Base-by-base conservation (phyloP, 2,888 invertebrate species). In the Abrostola triplasia region DNA sequence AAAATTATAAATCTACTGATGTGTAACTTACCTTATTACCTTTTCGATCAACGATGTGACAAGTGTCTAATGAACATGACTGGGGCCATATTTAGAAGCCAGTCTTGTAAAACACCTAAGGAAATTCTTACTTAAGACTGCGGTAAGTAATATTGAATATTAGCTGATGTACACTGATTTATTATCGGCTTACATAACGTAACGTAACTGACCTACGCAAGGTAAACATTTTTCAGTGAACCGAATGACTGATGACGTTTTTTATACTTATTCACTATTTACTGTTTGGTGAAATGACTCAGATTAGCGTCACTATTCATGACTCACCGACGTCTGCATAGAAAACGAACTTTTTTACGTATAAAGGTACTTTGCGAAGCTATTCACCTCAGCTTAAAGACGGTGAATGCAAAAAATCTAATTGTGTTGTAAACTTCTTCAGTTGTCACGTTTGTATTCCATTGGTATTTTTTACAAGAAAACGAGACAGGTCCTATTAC, bases 171-270 rank as follows among this genome's bases (percentile, higher is more conserved):
- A 56, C 61, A 73, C 38, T 11, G 42, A 59, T 64, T 55, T 35
- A 51, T 47, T 47, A 47, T 47, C 44, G 61, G 53, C 52, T 42
- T 37, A 13, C 47, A 36, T 36, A 49, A 58, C 59, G 57, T 64
- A 56, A 61, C 64, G 71, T 75, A 62, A 71, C 78, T 83, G 84
- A 85, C 85, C 83, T 81, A 64, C 72, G 53, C 79, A 73, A 80
- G 62, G 59, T 75, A 72, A 79, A 78, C 61, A 65, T 48, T 76
- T 78, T 75, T 75, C 79, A 70, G 58, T 57, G 49, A 62, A 60
- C 37, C 37, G 52, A 70, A 40, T 70, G 60, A 70, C 68, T 77
- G 75, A 67, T 70, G 57, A 62, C 59, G 56, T 65, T 80, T 73
- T 82, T 77, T 67, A 62, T 59, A 73, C 64, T 68, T 76, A 69